Evolutionary conservation across 2,797 vertebrate genomes (phyloP), one percentile per base, ranked within the genome.

Genomic region (Phrynocephalus forsythii): DNA sequence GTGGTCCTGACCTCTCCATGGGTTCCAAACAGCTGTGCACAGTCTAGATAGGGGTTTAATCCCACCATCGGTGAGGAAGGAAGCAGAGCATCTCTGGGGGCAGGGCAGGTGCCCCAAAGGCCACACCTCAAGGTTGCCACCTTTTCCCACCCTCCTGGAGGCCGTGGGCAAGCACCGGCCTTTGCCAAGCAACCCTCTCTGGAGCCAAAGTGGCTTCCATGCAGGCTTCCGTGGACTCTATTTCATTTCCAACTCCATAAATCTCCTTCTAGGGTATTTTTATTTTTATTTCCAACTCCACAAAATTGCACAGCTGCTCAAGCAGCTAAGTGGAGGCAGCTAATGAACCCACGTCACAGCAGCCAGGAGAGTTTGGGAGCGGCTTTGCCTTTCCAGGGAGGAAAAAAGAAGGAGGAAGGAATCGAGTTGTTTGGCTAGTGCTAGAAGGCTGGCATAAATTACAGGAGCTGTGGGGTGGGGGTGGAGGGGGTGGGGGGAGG

Each of bases 361-460:
- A 56, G 77, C 91, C 83, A 22, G 88, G 75, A 80, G 83, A 91
- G 92, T 79, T 94, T 89, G 90, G 90, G 90, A 92, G 78, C 90
- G 90, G 87, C 83, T 91, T 89, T 91, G 90, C 90, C 88, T 84
- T 60, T 85, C 44, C 85, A 92, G 91, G 79, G 86, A 93, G 91
- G 8, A 84, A 93, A 91, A 84, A 90, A 91, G 92, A 90, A 91
- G 89, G 71, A 81, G 88, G 67, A 63, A 91, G 87, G 89, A 87
- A 86, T 89, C 69, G 68, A 89, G 79, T 91, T 90, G 91, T 93
- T 94, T 91, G 84, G 93, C 92, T 83, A 89, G 95, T 91, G 92
- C 90, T 94, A 83, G 93, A 93, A 93, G 89, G 86, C 87, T 79
- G 91, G 76, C 67, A 26, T 80, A 91, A 92, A 95, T 95, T 93